Percentiles rank a stretch among this genome's conserved stretches.
Evolutionary conservation across 2,888 invertebrate species (phyloP).

Genomic region (Strigamia crassipes): DNA sequence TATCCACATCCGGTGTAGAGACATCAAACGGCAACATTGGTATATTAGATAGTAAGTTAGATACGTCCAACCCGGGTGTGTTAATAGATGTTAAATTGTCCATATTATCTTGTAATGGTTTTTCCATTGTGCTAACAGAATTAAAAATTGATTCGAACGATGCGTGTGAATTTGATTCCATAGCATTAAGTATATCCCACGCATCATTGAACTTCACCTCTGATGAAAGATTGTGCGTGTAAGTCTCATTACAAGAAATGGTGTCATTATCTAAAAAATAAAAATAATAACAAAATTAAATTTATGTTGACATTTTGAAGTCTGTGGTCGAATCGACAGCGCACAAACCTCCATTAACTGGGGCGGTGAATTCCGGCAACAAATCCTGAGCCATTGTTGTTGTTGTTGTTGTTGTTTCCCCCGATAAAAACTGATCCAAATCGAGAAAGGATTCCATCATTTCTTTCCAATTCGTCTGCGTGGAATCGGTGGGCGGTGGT

Average conservation of each 20-base stretch:
- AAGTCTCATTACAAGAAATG: neutral
- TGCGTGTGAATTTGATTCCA: constrained; percentile 3
- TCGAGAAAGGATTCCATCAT: constrained; percentile 8
- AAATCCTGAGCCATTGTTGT: neutral
- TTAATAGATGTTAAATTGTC: constrained; percentile 10
- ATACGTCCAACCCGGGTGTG: neutral
- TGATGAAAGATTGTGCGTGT: neutral
- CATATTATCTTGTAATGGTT: neutral
- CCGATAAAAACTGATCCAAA: neutral
- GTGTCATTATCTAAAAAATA: neutral
- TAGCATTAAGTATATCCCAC: constrained; percentile 11
- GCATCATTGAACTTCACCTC: neutral
- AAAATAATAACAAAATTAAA: neutral
- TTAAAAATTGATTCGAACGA: constrained; percentile 3
- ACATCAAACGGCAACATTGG: neutral
- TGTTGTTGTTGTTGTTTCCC: too few relatives aligned
- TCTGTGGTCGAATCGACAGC: neutral
- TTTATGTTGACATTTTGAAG: neutral
- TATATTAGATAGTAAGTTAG: neutral
- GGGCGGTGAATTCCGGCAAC: neutral
- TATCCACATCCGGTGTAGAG: constrained; percentile 1
- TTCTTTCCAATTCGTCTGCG: neutral
- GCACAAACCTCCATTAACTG: neutral
- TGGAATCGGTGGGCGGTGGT: neutral
- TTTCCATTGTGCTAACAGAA: neutral